Evolutionary conservation across 2,888 invertebrate species (phyloP), one percentile per base, ranked within the genome.

Genomic region (Apodemia duryi): DNA sequence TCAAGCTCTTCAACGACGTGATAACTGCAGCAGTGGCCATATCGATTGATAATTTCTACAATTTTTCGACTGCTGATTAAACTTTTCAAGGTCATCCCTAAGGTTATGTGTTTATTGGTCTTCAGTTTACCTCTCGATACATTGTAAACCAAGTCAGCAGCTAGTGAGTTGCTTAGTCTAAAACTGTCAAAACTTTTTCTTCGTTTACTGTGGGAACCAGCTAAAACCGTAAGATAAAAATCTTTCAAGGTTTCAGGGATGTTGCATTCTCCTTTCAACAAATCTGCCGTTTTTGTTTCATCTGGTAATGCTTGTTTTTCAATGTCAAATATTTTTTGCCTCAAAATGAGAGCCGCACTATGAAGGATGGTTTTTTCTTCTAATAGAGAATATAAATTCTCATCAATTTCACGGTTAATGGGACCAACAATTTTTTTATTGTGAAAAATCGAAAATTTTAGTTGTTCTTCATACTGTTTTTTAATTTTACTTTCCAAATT

Each of bases 181-280:
- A 43, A 46, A 72, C 68, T 70, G 65, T 71, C 70, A 6, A 54
- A 7, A 62, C 65, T 67, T 11, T 49, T 72, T 65, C 68, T 70
- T 13, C 71, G 65, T 70, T 70, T 70, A n/a, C 65, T n/a, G n/a
- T 63, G 67, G 65, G 43, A 57, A 11, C 72, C 72, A 65, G 64
- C 69, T 51, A 70, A 21, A 51, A 70, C 65, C 69, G 67, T 69
- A 61, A 29, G 69, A 54, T 69, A 70, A 72, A 73, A 71, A 13
- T 72, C 67, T 2, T 57, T 41, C 67, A 71, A 70, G 49, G 67
- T 29, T 71, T 64, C 43, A 43, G 73, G 72, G 65, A 71, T 63
- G 2, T 69, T 70, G 63, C 64, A 63, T 72, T 72, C 70, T 21
- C 60, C 60, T 21, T 21, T 13, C 13, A 11, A 7, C 7, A 60